Conservation (phyloP, 35 echinoderm and acorn worm genomes). For the Holothuria glaberrima region DNA sequence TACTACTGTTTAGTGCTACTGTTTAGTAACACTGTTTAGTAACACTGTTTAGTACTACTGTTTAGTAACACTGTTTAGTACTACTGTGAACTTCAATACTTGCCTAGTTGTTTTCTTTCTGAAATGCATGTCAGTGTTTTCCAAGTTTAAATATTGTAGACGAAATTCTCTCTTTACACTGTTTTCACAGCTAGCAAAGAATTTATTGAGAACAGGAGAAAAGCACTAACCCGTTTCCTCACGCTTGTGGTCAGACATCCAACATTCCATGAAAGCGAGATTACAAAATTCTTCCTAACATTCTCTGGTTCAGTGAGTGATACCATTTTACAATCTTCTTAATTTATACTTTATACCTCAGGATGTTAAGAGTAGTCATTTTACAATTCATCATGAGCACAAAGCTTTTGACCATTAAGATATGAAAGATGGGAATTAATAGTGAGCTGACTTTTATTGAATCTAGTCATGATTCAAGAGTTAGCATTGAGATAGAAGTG, state of each 20-base stretch:
- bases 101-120: not conserved
- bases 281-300: conserved; percentile 84
- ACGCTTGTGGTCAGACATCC: conserved; percentile 97
- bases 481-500: too few relatives aligned
- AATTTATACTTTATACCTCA: too few relatives aligned
- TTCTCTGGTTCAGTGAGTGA: conserved; percentile 93
- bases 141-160: not conserved
- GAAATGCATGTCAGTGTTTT: not conserved
- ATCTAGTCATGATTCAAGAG: too few relatives aligned
- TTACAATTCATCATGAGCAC: too few relatives aligned
- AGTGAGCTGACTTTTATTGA: too few relatives aligned
- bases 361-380: too few relatives aligned
- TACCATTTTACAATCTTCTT: not conserved
- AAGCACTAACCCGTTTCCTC: conserved; percentile 78
- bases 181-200: conserved; percentile 82
- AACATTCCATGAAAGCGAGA: conserved; percentile 83
- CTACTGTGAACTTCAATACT: not conserved
- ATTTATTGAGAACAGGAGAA: conserved; percentile 92
- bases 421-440: too few relatives aligned
- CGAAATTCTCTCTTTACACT: conserved; percentile 10
- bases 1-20: too few relatives aligned
- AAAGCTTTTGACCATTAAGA: too few relatives aligned
- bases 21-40: too few relatives aligned
- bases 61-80: too few relatives aligned
- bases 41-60: too few relatives aligned